Evolutionary conservation across 2,888 invertebrate genomes (phyloP).

Genomic region (Aphidius colemani): DNA sequence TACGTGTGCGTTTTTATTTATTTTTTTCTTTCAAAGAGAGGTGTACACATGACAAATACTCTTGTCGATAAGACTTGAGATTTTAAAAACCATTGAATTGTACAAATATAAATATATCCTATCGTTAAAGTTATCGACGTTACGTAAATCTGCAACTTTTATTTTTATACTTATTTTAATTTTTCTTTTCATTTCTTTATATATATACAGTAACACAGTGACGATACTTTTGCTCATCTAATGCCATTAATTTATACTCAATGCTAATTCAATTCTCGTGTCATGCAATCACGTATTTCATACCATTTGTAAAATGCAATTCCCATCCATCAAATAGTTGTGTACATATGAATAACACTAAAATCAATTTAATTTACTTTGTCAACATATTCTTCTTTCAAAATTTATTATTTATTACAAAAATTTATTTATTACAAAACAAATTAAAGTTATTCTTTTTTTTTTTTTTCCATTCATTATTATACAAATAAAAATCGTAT

Average conservation of each 20-base stretch:
- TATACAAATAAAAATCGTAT: neutral
- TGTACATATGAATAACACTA: too few relatives aligned
- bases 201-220: constrained; percentile 11
- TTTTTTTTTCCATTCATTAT: neutral
- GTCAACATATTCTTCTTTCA: too few relatives aligned
- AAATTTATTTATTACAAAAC: neutral
- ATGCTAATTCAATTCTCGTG: constrained; percentile 51
- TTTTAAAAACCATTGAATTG: constrained; percentile 5
- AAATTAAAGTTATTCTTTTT: constrained; percentile 10
- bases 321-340: constrained; percentile 6
- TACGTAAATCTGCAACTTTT: constrained; percentile 1
- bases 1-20: too few relatives aligned
- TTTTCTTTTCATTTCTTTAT: neutral
- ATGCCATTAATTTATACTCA: constrained; percentile 33
- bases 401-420: neutral
- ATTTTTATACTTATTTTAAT: neutral
- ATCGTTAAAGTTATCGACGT: neutral
- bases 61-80: neutral
- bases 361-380: too few relatives aligned
- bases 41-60: too few relatives aligned
- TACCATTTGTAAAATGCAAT: constrained; percentile 23
- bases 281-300: constrained; percentile 32
- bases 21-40: too few relatives aligned
- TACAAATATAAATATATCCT: neutral
- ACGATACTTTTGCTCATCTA: constrained; percentile 29